Base-by-base conservation (phyloP, 1,140 invertebrate genomes). In the Andrena cerasifolii region DNA sequence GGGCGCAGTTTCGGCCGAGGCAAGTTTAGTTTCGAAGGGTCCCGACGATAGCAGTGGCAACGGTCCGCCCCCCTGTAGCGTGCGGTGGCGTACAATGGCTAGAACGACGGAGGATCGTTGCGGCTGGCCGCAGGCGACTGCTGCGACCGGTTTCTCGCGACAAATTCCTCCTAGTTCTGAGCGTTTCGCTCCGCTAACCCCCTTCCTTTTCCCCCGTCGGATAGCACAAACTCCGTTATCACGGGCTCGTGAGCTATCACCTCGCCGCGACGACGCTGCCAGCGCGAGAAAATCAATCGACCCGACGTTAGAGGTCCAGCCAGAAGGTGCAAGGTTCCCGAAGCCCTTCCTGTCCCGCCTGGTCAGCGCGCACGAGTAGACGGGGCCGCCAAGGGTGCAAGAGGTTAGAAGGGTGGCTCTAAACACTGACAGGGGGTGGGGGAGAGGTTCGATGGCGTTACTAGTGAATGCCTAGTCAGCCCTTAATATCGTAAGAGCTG, bases 401-500 rank as follows among this genome's bases (percentile, higher is more conserved):
- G 80, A 58, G 61, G 66, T 43, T 63, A 76, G 56, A 70, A n/a
- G 76, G 51, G 79, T 43, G 70, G 58, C 59, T 78, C 74, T 83
- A 83, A 75, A 79, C 72, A 83, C 73, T 68, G 81, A 70, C n/a
- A 59, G 16, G 28, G 16, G 24, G 12, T n/a, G 56, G 43, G 24
- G 16, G 58, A 10, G 51, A 8, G 77, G 66, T 68, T 61, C 56
- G 63, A 75, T 72, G 73, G 72, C 66, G 49, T 75, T 63, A 65
- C 62, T 63, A 80, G 76, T 59, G 88, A 91, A 89, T 91, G 88
- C 89, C 89, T 90, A 91, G 90, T 91, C 90, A 91, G 90, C 90
- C 88, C 90, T 91, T 90, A 90, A 92, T 92, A 91, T 90, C 89
- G 84, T 91, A 90, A 91, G 90, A 92, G 91, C 89, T 74, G 87